Conservation (phyloP, 2,797 vertebrate species). For the Onychomys torridus region DNA sequence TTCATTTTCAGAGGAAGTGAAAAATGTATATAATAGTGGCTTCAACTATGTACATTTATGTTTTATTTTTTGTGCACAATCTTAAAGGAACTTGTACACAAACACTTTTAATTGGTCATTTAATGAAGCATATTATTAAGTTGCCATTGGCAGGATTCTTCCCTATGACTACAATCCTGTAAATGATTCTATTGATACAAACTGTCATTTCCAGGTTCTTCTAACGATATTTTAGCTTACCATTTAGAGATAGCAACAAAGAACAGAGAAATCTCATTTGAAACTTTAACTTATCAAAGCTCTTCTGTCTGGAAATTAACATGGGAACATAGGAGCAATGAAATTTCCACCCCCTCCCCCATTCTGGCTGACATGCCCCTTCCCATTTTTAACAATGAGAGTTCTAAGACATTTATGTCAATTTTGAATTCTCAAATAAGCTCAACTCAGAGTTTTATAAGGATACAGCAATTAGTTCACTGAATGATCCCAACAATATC, state of each 20-base stretch:
- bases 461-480: background rate
- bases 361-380: too few species aligned
- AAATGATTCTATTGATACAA: background rate
- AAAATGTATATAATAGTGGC: background rate
- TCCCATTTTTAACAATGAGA: conserved; percentile 19
- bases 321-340: background rate
- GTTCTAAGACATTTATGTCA: background rate
- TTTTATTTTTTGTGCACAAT: background rate
- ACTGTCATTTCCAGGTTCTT: background rate
- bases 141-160: background rate
- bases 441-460: background rate
- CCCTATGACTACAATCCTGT: background rate
- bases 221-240: background rate
- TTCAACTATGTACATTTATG: conserved; percentile 40
- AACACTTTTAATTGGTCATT: background rate
- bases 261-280: conserved; percentile 61
- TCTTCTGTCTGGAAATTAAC: conserved; percentile 68
- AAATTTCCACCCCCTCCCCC: background rate
- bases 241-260: conserved; percentile 8
- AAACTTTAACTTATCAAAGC: conserved; percentile 71
- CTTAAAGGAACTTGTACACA: background rate
- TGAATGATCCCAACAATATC: background rate
- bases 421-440: background rate
- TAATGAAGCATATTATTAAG: background rate
- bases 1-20: conserved; percentile 13